phyloP scores from a whole-genome alignment of 2,888 invertebrate genomes.

The Allygus modestus region DNA sequence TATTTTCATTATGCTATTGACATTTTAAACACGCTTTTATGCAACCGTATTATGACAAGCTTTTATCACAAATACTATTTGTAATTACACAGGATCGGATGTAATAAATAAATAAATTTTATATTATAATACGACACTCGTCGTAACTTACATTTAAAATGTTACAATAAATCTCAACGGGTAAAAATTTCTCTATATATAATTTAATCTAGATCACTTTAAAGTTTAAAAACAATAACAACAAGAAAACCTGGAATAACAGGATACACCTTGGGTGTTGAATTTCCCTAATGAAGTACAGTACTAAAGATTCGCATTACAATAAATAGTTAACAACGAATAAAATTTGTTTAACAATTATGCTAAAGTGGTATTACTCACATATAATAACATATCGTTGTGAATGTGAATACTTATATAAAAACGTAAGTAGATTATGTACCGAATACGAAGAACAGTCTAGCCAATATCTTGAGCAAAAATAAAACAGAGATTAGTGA shows the following conservation, averaged over 20 bases:
- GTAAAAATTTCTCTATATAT: not conserved
- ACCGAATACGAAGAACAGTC: not conserved
- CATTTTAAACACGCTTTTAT: not conserved
- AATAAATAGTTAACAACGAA: conserved; percentile 10
- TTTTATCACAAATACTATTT: not conserved
- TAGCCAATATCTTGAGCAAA: conserved; percentile 3
- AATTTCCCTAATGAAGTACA: conserved; percentile 1
- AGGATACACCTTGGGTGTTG: not conserved
- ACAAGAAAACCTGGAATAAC: not conserved
- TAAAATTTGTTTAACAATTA: not conserved
- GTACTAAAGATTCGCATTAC: conserved; percentile 9
- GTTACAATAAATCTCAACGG: not conserved
- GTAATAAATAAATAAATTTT: not conserved
- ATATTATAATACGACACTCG: not conserved
- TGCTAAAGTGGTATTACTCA: not conserved
- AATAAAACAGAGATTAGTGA: not conserved
- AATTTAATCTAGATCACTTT: conserved; percentile 2
- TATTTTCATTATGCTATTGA: not conserved
- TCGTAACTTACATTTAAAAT: not conserved
- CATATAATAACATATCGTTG: not conserved
- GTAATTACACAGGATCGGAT: not conserved
- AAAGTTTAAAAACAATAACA: conserved; percentile 3
- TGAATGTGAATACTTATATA: not conserved
- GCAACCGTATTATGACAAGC: not conserved
- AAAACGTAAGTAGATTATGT: not conserved